Evolutionary conservation across 2,113 vertebrate species (phyloP).

Genomic region (Manacus vitellinus): DNA sequence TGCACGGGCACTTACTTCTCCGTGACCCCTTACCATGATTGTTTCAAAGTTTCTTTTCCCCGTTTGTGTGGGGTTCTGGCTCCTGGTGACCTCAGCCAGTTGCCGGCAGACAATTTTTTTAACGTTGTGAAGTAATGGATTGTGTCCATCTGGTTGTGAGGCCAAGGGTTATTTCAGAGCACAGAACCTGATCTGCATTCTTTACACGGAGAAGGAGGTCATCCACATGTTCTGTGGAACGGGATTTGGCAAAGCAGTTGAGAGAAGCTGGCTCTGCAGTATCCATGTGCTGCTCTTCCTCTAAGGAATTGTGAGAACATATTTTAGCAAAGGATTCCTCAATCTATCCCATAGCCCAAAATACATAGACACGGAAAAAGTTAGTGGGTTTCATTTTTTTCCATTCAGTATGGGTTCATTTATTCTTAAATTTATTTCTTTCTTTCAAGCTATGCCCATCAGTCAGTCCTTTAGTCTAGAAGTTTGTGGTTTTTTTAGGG

Average conservation of each 20-base stretch:
- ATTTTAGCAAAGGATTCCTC: neutral
- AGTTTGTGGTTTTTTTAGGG: neutral
- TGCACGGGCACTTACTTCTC: neutral
- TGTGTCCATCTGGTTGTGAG: neutral
- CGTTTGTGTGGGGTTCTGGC: neutral
- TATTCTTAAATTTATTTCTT: neutral
- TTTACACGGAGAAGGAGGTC: neutral
- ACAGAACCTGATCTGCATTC: neutral
- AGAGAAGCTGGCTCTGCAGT: neutral
- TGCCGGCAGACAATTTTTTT: neutral
- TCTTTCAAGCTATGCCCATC: neutral
- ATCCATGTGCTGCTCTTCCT: neutral
- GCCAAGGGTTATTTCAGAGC: neutral
- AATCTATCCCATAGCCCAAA: neutral
- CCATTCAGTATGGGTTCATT: neutral
- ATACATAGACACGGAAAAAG: neutral
- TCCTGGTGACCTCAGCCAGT: neutral
- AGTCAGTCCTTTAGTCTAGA: neutral
- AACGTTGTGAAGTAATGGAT: neutral
- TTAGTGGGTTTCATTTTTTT: neutral
- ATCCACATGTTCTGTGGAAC: neutral
- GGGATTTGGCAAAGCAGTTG: neutral
- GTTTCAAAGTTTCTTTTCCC: neutral
- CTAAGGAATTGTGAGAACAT: neutral
- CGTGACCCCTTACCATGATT: neutral